Conservation (phyloP, 2,888 invertebrate species). For the Sinelater perroti region DNA sequence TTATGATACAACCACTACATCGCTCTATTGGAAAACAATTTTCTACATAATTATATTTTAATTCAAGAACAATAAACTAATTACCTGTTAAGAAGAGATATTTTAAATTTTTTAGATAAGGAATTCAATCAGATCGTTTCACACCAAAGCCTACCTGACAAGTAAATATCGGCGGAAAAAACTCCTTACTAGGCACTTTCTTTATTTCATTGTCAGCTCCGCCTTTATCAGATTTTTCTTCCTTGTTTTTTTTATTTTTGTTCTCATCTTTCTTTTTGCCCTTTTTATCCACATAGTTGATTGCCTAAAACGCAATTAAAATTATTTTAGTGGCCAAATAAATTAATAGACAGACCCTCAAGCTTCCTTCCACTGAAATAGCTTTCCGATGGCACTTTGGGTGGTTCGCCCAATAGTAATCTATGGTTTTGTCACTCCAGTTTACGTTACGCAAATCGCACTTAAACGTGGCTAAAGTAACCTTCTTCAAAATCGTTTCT, state of each 20-base stretch:
- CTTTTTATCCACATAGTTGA: slow-evolving; percentile 35
- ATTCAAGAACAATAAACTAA: too few species aligned
- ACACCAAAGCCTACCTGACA: slow-evolving; percentile 59
- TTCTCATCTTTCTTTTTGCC: neutral
- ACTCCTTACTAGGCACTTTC: slow-evolving; percentile 23
- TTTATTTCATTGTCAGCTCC: neutral
- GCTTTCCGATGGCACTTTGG: slow-evolving; percentile 46
- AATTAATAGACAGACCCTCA: slow-evolving; percentile 51
- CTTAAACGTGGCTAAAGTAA: slow-evolving; percentile 62
- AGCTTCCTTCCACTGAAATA: slow-evolving; percentile 53
- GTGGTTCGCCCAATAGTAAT: slow-evolving; percentile 68
- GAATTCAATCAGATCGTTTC: slow-evolving; percentile 34
- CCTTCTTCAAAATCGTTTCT: slow-evolving; percentile 51
- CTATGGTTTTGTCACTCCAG: slow-evolving; percentile 66
- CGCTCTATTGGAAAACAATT: too few species aligned
- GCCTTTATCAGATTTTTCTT: slow-evolving; percentile 25
- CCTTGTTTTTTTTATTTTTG: slow-evolving; percentile 4
- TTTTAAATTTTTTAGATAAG: too few species aligned
- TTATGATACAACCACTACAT: too few species aligned
- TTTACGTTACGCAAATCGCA: slow-evolving; percentile 62
- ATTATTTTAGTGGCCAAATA: slow-evolving; percentile 4
- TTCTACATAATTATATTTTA: too few species aligned
- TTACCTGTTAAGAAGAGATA: too few species aligned
- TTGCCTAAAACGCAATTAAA: slow-evolving; percentile 27
- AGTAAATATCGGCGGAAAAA: slow-evolving; percentile 63